phyloP scores from a whole-genome alignment of 2,113 vertebrate species.

The Mobula hypostoma region DNA sequence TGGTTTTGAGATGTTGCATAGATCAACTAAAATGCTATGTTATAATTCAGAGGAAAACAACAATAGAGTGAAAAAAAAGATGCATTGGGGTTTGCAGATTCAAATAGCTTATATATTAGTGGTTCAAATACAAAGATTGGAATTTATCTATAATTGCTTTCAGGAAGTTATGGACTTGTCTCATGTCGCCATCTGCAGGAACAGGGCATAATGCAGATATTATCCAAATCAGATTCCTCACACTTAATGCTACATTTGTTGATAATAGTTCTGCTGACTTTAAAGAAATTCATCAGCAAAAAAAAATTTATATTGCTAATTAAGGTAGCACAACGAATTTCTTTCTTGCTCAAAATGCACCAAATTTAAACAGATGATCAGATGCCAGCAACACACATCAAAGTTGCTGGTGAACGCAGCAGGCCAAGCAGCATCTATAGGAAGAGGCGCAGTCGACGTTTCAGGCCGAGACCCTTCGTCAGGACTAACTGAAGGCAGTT shows the following conservation, averaged over 20 bases:
- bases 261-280: not conserved
- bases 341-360: not conserved
- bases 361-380: not conserved
- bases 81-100: not conserved
- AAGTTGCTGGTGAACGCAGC: too few species aligned
- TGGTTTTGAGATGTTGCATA: not conserved
- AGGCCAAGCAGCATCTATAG: too few species aligned
- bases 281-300: not conserved
- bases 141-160: not conserved
- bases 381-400: too few species aligned
- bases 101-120: conserved; percentile 1
- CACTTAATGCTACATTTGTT: not conserved
- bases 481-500: too few species aligned
- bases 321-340: not conserved
- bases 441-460: too few species aligned
- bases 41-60: conserved; percentile 29
- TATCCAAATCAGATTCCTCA: not conserved
- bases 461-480: too few species aligned
- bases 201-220: not conserved
- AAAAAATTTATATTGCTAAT: not conserved
- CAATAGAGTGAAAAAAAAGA: not conserved
- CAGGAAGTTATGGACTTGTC: not conserved
- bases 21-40: not conserved
- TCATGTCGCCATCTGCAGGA: conserved; percentile 26
- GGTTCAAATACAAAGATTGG: not conserved